Conservation (phyloP, 2,113 vertebrate genomes). For the Ranitomeya variabilis region DNA sequence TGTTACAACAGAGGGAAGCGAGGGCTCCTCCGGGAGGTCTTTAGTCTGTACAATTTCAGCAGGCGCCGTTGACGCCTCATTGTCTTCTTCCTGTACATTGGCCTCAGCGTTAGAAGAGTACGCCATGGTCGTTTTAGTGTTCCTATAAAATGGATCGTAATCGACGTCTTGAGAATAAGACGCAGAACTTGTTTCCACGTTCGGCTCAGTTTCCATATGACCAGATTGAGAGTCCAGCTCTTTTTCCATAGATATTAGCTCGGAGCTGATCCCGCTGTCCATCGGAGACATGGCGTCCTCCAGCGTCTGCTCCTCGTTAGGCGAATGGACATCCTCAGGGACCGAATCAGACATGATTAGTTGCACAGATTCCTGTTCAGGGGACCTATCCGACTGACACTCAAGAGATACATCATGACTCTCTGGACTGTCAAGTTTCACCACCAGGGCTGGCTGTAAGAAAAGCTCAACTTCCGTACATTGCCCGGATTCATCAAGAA, state of each 20-base stretch:
- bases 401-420: not conserved
- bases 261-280: not conserved
- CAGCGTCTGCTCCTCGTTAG: not conserved
- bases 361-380: not conserved
- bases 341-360: not conserved
- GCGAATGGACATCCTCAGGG: not conserved
- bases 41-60: not conserved
- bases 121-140: not conserved
- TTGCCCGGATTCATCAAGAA: not conserved
- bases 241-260: not conserved
- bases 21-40: not conserved
- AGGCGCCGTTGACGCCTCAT: not conserved
- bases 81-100: not conserved
- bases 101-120: not conserved
- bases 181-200: not conserved
- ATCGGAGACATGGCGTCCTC: not conserved
- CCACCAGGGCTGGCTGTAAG: not conserved
- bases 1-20: not conserved
- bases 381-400: not conserved
- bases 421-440: not conserved
- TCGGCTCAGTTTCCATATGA: conserved; percentile 3
- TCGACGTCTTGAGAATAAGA: not conserved
- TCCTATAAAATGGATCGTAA: not conserved
- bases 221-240: conserved; percentile 10
- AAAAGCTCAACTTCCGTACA: not conserved